phyloP scores from a whole-genome alignment of 2,797 vertebrate genomes.

The Clamator glandarius region DNA sequence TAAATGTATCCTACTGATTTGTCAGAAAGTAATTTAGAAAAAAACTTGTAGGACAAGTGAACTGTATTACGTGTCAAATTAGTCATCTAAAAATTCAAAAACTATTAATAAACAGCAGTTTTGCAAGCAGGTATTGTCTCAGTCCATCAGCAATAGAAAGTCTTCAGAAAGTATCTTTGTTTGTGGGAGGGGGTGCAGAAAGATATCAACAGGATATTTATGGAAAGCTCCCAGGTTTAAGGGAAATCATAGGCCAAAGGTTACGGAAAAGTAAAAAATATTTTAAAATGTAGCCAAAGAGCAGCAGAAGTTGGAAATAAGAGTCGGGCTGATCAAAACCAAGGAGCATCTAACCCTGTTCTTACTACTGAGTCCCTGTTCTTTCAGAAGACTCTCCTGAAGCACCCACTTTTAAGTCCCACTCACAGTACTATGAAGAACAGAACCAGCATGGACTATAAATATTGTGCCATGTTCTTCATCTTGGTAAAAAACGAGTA shows the following conservation, averaged over 20 bases:
- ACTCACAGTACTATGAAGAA: neutral
- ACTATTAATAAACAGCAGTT: neutral
- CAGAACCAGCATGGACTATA: neutral
- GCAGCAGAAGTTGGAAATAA: neutral
- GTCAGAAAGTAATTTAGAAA: neutral
- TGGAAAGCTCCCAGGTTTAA: neutral
- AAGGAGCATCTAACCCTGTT: neutral
- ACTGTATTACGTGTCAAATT: neutral
- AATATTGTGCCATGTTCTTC: fast-evolving
- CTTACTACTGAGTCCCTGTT: neutral
- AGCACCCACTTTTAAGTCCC: neutral
- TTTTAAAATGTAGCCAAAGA: neutral
- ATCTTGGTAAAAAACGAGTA: neutral
- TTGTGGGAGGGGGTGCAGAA: neutral
- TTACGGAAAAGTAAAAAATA: neutral
- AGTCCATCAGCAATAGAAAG: neutral
- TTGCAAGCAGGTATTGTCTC: neutral
- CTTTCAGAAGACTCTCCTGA: neutral
- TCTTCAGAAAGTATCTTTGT: neutral
- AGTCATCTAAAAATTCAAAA: neutral
- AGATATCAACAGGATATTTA: neutral
- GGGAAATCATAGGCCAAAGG: neutral
- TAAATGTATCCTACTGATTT: neutral
- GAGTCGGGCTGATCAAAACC: neutral
- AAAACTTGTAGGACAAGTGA: neutral